Evolutionary conservation across 2,888 invertebrate species (phyloP).

Genomic region (Tenodera sinensis): DNA sequence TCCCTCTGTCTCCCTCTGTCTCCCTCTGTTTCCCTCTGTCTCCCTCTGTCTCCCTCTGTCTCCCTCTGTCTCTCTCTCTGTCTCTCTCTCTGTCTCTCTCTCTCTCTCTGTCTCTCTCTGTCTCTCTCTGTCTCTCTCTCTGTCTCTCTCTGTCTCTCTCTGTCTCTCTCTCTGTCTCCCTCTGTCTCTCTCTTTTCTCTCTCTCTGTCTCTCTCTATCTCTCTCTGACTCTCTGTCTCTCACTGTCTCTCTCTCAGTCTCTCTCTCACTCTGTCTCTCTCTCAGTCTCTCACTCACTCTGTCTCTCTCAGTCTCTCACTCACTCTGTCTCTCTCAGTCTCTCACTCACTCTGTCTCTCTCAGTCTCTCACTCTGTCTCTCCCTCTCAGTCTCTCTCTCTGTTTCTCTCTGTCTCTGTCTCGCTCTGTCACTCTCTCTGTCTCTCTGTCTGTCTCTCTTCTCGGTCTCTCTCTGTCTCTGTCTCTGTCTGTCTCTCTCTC

Average conservation of each 20-base stretch:
- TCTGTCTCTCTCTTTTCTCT: too few species aligned
- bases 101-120: background rate
- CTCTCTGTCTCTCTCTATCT: too few species aligned
- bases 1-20: too few species aligned
- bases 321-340: background rate
- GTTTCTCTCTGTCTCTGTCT: too few species aligned
- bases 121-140: background rate
- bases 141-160: background rate
- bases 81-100: background rate
- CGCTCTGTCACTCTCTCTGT: background rate
- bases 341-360: background rate
- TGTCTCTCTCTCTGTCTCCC: too few species aligned
- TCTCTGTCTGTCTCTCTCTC: too few species aligned
- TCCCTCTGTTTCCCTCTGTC: too few species aligned
- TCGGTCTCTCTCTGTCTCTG: too few species aligned
- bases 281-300: background rate
- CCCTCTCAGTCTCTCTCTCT: background rate
- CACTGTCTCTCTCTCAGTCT: background rate
- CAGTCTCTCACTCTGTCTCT: background rate
- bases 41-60: too few species aligned
- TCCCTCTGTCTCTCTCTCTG: too few species aligned
- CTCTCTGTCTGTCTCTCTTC: too few species aligned
- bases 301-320: background rate
- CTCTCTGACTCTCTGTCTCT: background rate
- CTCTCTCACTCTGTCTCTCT: background rate